A percentile compares a stretch with the other conserved stretches of the same genome.
These are phyloP conservation scores for Crax fasciolata DNA, from an alignment of 2,797 vertebrate genomes.

Conservation along the genomic window DNA sequence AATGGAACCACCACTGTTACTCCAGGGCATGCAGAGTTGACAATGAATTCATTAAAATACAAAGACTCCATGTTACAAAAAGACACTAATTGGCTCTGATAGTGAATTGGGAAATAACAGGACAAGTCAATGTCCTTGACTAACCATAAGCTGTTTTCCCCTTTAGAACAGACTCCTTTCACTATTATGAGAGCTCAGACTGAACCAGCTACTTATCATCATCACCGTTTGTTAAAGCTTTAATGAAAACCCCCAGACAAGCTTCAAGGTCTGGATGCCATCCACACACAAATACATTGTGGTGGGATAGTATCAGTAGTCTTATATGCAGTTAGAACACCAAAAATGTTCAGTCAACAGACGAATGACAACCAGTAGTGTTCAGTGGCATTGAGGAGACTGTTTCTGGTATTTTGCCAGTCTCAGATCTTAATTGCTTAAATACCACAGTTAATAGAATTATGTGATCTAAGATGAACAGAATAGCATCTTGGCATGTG, in stretches of 20 bases:
- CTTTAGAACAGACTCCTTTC: background rate
- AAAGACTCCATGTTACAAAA: background rate
- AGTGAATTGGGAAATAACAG: background rate
- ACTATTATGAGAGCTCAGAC: background rate
- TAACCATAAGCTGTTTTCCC: background rate
- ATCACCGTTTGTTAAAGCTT: background rate
- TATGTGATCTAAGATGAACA: background rate
- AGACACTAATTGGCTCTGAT: background rate
- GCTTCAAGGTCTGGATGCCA: background rate
- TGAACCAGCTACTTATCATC: background rate
- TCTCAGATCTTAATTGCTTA: background rate
- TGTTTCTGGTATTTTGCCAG: background rate
- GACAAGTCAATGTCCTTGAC: background rate
- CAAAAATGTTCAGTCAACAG: background rate
- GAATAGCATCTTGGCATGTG: background rate
- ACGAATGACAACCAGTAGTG: background rate
- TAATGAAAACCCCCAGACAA: background rate
- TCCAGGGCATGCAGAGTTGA: background rate
- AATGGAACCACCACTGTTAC: background rate
- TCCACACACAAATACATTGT: background rate
- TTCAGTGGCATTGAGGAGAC: background rate
- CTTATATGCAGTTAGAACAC: background rate
- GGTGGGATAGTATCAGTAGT: background rate
- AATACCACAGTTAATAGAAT: background rate
- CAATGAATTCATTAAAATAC: constrained; percentile 43